Conservation (phyloP, 1,140 invertebrate genomes). For the Trichomalopsis sarcophagae region DNA sequence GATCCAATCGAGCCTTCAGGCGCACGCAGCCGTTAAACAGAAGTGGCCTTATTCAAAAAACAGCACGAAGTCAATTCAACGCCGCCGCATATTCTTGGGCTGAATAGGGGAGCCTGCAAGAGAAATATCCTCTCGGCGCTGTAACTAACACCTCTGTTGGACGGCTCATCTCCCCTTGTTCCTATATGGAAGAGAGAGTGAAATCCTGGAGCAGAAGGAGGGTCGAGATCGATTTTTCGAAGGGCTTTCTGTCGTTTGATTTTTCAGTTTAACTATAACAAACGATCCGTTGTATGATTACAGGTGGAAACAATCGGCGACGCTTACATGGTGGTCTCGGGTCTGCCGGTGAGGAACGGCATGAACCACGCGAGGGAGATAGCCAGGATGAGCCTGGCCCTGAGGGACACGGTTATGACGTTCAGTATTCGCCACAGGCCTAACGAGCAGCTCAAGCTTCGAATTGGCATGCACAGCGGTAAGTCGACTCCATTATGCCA, state of each 20-base stretch:
- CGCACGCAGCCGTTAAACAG: not conserved
- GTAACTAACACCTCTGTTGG: not conserved
- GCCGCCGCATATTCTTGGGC: not conserved
- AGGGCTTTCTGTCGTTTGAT: not conserved
- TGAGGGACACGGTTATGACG: slow-evolving; percentile 89
- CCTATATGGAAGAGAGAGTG: no score
- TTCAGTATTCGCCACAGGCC: slow-evolving; percentile 95
- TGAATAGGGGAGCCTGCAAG: not conserved
- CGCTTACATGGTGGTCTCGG: slow-evolving; percentile 96
- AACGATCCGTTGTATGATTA: slow-evolving; percentile 44
- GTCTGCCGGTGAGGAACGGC: slow-evolving; percentile 91
- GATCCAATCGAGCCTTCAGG: no score
- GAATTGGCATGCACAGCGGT: slow-evolving; percentile 97
- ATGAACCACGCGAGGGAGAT: slow-evolving; percentile 92
- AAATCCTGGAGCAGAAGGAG: not conserved
- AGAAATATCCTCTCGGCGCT: not conserved
- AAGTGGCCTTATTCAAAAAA: not conserved
- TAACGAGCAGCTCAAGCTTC: slow-evolving; percentile 89
- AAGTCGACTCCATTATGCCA: slow-evolving; percentile 44
- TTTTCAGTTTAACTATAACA: not conserved
- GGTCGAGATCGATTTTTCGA: slow-evolving; percentile 7
- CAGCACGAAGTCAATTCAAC: not conserved
- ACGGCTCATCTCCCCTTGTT: not conserved
- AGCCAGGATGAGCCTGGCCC: slow-evolving; percentile 90
- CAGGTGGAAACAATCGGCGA: slow-evolving; percentile 98